These are phyloP conservation scores for Gortyna flavago DNA, from an alignment of 2,888 invertebrate species.

Conservation along the genomic window DNA sequence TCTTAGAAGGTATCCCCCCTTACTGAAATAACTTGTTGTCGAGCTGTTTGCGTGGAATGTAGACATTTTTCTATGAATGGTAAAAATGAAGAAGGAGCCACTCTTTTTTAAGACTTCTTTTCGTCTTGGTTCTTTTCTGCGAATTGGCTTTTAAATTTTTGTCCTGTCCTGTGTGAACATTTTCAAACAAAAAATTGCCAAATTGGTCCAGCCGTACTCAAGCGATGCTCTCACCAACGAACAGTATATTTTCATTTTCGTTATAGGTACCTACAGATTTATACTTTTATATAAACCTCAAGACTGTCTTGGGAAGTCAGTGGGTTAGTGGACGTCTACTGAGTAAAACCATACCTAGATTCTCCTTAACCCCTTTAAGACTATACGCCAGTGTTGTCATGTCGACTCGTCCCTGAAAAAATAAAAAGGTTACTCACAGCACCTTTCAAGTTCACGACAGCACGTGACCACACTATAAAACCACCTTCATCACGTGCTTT, in stretches of 20 bases:
- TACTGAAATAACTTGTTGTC: slow-evolving; percentile 16
- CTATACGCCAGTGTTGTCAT: neutral
- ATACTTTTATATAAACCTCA: neutral
- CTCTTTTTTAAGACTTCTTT: neutral
- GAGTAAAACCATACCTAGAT: neutral
- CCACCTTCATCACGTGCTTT: neutral
- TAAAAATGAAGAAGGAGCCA: neutral
- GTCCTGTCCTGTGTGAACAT: no score
- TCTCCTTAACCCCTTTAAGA: neutral
- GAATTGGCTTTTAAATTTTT: neutral
- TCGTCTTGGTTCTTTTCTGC: neutral
- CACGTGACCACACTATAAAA: slow-evolving; percentile 6
- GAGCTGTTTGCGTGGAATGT: neutral
- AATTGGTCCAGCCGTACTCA: no score
- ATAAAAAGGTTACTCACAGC: neutral
- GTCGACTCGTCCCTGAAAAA: neutral
- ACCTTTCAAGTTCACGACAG: neutral
- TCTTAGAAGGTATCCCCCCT: slow-evolving; percentile 10
- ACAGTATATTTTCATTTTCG: no score
- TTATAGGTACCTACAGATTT: no score
- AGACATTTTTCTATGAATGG: neutral
- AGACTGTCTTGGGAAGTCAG: neutral
- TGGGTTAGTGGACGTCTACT: no score
- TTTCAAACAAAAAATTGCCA: no score
- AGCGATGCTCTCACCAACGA: no score